phyloP scores from a whole-genome alignment of 2,797 vertebrate genomes.

The Menidia menidia region DNA sequence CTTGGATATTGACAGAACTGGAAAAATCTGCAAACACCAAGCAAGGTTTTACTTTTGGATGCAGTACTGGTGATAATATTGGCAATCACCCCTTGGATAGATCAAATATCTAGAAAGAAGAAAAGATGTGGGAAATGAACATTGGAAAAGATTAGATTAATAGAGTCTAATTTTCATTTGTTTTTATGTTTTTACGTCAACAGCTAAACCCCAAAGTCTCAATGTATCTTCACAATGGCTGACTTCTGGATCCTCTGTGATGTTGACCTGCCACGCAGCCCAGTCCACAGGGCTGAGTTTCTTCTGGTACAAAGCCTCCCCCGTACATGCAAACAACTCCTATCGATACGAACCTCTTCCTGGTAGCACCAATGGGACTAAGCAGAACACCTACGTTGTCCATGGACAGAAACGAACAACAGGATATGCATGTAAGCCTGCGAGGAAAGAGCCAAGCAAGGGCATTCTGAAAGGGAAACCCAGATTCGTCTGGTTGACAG shows the following conservation, averaged over 20 bases:
- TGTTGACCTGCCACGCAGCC: background rate
- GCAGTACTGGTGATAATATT: too few species aligned
- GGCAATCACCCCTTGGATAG: too few species aligned
- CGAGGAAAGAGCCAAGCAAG: accelerated
- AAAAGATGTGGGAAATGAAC: background rate
- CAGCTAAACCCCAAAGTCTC: background rate
- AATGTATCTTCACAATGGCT: background rate
- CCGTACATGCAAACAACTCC: background rate
- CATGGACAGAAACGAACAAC: background rate
- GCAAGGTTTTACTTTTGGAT: too few species aligned
- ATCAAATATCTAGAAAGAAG: background rate
- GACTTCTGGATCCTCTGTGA: background rate
- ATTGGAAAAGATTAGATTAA: background rate
- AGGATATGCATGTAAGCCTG: accelerated
- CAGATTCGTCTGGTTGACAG: conserved; percentile 5
- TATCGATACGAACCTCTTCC: background rate
- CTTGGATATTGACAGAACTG: too few species aligned
- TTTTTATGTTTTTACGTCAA: background rate
- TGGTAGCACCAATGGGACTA: background rate
- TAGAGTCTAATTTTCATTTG: too few species aligned
- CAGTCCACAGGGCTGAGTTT: background rate
- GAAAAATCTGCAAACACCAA: too few species aligned
- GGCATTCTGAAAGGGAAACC: accelerated
- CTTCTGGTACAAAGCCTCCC: background rate
- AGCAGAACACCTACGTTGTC: background rate